These are phyloP conservation scores for Otolemur crassicaudatus DNA, from an alignment of 2,797 vertebrate species.

Conservation along the genomic window DNA sequence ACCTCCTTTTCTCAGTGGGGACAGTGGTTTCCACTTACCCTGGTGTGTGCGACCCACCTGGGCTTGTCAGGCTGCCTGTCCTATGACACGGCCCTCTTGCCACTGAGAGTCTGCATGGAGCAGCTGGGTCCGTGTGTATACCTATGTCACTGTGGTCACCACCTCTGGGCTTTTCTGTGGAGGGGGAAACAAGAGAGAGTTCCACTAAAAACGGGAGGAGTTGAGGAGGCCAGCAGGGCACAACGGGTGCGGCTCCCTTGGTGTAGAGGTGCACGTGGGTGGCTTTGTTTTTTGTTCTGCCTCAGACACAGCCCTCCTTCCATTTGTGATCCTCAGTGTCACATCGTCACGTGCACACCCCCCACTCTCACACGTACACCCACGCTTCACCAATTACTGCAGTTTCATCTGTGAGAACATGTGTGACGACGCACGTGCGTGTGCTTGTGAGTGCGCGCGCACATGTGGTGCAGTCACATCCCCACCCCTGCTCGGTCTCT, in stretches of 20 bases:
- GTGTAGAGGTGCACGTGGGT: background rate
- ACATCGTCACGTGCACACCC: background rate
- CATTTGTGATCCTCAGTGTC: background rate
- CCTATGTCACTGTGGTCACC: fast-evolving
- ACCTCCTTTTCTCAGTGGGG: background rate
- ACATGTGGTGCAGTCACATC: background rate
- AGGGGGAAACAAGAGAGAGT: background rate
- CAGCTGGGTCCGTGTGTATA: fast-evolving
- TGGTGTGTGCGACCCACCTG: background rate
- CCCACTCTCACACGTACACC: background rate
- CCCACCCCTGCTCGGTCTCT: background rate
- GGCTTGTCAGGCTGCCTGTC: background rate
- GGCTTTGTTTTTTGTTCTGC: background rate
- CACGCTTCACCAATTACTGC: background rate
- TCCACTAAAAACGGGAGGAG: background rate
- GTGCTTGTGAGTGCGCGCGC: too few species aligned
- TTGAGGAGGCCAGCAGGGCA: background rate
- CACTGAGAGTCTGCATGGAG: background rate
- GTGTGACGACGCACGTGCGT: fast-evolving
- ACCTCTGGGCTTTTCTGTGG: background rate
- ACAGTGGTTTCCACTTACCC: background rate
- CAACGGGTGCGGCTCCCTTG: background rate
- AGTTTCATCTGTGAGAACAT: background rate
- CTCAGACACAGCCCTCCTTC: background rate
- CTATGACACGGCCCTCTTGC: background rate